Percentiles rank a stretch among this genome's conserved stretches.
Evolutionary conservation across 2,797 vertebrate genomes (phyloP).

Genomic region (Coilia nasus): DNA sequence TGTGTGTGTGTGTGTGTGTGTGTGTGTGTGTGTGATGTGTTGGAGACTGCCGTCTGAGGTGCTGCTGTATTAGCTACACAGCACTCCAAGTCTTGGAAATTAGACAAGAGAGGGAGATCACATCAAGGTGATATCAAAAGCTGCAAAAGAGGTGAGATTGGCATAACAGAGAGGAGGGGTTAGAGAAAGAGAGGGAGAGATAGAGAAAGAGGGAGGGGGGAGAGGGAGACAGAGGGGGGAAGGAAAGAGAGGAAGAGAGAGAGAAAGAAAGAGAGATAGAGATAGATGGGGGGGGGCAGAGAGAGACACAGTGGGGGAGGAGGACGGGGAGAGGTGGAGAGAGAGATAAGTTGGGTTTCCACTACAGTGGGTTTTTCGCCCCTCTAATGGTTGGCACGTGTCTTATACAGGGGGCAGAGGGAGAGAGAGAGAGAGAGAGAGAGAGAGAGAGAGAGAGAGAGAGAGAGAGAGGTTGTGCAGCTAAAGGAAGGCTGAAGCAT

Average conservation of each 20-base stretch:
- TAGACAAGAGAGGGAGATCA: slow-evolving; percentile 37
- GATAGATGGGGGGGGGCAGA: too few species aligned
- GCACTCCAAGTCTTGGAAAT: background rate
- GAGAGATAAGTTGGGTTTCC: too few species aligned
- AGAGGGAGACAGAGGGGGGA: too few species aligned
- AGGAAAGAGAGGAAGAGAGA: background rate
- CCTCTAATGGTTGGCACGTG: too few species aligned
- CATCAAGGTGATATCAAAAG: slow-evolving; percentile 32
- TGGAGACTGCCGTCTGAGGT: slow-evolving; percentile 11
- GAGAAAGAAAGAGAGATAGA: too few species aligned
- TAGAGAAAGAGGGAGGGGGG: background rate
- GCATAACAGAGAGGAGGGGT: slow-evolving; percentile 35
- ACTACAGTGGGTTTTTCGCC: too few species aligned
- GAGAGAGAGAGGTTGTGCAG: background rate
- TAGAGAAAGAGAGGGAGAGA: slow-evolving; percentile 38
- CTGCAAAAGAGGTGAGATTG: slow-evolving; percentile 49
- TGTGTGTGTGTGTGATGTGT: slow-evolving; percentile 44
- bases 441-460: background rate
- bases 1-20: background rate
- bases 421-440: background rate
- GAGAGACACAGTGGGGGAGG: too few species aligned
- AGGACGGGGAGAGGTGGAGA: too few species aligned
- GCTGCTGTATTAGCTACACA: background rate
- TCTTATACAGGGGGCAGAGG: background rate
- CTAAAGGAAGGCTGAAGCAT: background rate